phyloP scores from a whole-genome alignment of 2,113 vertebrate genomes.

The Sander vitreus region DNA sequence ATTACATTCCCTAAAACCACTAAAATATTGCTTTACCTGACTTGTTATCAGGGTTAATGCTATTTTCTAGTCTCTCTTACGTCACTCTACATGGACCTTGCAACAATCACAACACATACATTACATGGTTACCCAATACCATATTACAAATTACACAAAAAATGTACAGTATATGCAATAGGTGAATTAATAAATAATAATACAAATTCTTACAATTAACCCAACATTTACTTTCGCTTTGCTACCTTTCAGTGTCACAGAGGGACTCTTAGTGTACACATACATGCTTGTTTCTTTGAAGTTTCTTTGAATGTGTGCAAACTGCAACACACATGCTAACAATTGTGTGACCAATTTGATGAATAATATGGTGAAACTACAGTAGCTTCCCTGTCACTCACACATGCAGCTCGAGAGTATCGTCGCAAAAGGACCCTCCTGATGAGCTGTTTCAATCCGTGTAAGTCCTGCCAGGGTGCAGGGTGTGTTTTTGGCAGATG shows the following conservation, averaged over 20 bases:
- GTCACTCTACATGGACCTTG: too few species aligned
- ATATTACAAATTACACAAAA: too few species aligned
- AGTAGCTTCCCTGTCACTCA: conserved; percentile 58
- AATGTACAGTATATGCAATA: too few species aligned
- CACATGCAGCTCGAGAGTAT: conserved; percentile 72
- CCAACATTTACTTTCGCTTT: not conserved
- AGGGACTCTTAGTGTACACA: not conserved
- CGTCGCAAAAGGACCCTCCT: conserved; percentile 78
- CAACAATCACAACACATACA: too few species aligned
- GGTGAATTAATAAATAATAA: too few species aligned
- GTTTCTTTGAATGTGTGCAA: not conserved
- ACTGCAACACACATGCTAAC: not conserved
- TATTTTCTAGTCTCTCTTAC: too few species aligned
- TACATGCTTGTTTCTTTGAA: conserved; percentile 22
- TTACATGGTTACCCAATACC: too few species aligned
- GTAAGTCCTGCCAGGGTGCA: conserved; percentile 79
- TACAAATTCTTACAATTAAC: too few species aligned
- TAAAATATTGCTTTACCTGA: too few species aligned
- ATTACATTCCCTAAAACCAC: too few species aligned
- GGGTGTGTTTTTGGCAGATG: conserved; percentile 54
- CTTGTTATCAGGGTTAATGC: too few species aligned
- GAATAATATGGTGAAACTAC: conserved; percentile 17
- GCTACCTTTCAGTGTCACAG: conserved; percentile 21
- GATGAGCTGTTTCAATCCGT: conserved; percentile 83
- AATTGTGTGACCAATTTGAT: not conserved